Base-by-base conservation (phyloP, 2,888 invertebrate species). In the Morpho helenor region DNA sequence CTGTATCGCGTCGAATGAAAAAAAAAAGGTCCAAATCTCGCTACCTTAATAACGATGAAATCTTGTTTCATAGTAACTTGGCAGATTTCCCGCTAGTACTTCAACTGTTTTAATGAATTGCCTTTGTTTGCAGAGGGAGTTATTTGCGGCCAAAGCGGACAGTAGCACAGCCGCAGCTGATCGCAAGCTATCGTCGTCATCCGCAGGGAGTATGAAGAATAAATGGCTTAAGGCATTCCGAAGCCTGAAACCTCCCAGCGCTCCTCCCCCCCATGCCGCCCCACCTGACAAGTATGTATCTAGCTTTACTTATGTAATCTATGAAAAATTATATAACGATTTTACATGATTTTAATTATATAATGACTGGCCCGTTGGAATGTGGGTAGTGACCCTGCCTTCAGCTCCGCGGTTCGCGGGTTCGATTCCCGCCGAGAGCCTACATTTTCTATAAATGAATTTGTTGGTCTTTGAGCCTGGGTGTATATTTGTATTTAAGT, bases 221-320 rank as follows among this genome's bases (percentile, higher is more conserved):
- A 98, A 98, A 92, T 98, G 98, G 98, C 92, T 98, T 76, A 98
- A 98, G 88, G 98, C 98, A 67, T 97, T 98, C 92, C 96, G 97
- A 83, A 97, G 97, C 86, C 92, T 98, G 69, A 97, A 97, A 89
- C 96, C 96, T 47, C 95, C 95, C 70, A 92, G 92, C 68, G 92
- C 91, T 61, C 92, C 92, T 52, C 87, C 83, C 61, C 91, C 82
- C 59, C 87, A 87, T 68, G 87, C 82, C 62, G 91, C 80, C 39
- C 87, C 80, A 51, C 87, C 82, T 56, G 91, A 82, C 88, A 90
- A 88, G 90, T 90, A 81, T 75, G 87, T 66, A 43, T 9, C 16
- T 8, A 6, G 8, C 40, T n/a, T 10, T 16, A 3, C 6, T 47
- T 39, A 31, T 31, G 31, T 31, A 31, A 31, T 2, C n/a, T 8